Evolutionary conservation across 53 echinoderm and acorn worm genomes (phyloP).

Genomic region (Crossaster papposus): DNA sequence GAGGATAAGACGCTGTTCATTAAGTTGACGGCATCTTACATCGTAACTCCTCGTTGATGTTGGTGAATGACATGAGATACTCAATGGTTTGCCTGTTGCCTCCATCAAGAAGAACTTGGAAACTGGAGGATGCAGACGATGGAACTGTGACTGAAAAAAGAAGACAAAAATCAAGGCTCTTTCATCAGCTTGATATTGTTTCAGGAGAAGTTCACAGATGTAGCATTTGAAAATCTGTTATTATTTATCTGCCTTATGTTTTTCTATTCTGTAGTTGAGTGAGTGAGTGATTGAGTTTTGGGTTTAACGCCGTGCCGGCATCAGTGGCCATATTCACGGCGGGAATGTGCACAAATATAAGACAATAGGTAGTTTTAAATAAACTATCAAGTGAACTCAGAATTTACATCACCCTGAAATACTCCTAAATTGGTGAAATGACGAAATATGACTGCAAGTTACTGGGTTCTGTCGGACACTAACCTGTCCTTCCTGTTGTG

Average conservation of each 20-base stretch:
- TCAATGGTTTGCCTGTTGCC: conserved; percentile 27
- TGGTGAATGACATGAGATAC: conserved; percentile 37
- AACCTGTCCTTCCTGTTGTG: conserved; percentile 25
- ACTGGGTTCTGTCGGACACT: background rate
- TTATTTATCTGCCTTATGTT: too few species aligned
- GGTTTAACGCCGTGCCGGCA: too few species aligned
- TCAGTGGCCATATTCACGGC: too few species aligned
- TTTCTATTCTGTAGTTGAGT: too few species aligned
- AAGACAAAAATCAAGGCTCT: background rate
- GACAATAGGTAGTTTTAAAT: too few species aligned
- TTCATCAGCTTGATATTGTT: background rate
- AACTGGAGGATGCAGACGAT: conserved; percentile 23
- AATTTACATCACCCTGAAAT: too few species aligned
- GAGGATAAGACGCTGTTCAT: too few species aligned
- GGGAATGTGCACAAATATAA: too few species aligned
- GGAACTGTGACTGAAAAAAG: conserved; percentile 14
- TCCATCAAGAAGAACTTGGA: conserved; percentile 47
- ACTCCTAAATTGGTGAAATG: background rate
- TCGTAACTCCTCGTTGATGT: conserved; percentile 2
- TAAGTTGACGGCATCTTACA: background rate
- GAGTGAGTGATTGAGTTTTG: too few species aligned
- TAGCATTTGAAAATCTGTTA: background rate
- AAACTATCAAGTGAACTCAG: too few species aligned
- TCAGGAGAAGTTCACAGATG: background rate
- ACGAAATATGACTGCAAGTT: background rate